These are phyloP conservation scores for Meloidogyne hapla DNA, from an alignment of 1,140 invertebrate species.

Conservation along the genomic window DNA sequence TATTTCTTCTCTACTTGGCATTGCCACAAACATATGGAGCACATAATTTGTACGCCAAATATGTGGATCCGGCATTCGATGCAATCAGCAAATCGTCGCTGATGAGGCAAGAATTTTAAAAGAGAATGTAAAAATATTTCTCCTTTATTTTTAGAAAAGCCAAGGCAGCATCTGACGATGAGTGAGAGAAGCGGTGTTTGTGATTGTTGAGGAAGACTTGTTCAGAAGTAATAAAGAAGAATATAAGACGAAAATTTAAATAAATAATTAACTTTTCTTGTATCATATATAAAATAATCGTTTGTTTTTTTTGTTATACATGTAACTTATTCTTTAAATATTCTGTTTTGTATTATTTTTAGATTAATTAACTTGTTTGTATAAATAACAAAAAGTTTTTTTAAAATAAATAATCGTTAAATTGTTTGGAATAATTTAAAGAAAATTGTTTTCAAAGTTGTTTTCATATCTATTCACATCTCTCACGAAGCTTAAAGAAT, in stretches of 20 bases:
- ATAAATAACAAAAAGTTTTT: too few species aligned
- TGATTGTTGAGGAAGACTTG: neutral
- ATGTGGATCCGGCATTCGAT: constrained; percentile 29
- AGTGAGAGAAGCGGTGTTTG: neutral
- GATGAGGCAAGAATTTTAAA: neutral
- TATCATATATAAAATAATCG: too few species aligned
- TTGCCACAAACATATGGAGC: constrained; percentile 36
- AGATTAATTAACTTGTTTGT: too few species aligned
- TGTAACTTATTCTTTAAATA: too few species aligned
- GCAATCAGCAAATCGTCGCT: neutral
- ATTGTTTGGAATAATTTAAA: too few species aligned
- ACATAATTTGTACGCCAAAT: constrained; percentile 26
- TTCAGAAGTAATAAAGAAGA: neutral
- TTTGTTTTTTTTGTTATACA: too few species aligned
- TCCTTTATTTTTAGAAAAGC: neutral
- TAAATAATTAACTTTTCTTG: too few species aligned
- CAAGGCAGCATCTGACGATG: neutral
- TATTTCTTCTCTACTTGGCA: constrained; percentile 35
- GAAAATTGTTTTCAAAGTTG: too few species aligned
- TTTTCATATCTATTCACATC: too few species aligned
- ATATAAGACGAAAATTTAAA: neutral
- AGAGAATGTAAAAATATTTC: neutral
- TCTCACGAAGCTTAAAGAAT: too few species aligned
- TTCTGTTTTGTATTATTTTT: too few species aligned
- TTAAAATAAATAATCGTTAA: too few species aligned